phyloP scores from a whole-genome alignment of 2,113 vertebrate species.

The Pluvialis apricaria region DNA sequence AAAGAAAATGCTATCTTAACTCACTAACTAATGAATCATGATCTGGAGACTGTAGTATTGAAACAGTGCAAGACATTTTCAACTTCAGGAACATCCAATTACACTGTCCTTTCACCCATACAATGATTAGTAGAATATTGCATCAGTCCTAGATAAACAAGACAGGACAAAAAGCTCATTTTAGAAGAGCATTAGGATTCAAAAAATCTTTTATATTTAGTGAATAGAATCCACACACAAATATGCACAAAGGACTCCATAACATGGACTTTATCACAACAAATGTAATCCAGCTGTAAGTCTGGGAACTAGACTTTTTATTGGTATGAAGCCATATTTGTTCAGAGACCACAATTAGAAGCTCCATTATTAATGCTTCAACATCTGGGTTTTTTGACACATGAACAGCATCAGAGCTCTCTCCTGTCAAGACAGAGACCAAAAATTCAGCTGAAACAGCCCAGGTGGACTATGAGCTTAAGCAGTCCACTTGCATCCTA shows the following conservation, averaged over 20 bases:
- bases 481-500: background rate
- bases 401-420: background rate
- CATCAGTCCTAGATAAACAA: conserved; percentile 32
- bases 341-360: background rate
- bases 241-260: background rate
- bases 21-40: background rate
- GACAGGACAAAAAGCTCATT: background rate
- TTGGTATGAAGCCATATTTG: conserved; percentile 37
- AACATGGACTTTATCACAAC: conserved; percentile 35
- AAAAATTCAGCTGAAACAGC: background rate
- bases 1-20: conserved; percentile 25
- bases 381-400: background rate
- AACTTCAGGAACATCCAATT: background rate
- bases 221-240: conserved; percentile 28
- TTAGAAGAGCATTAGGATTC: background rate
- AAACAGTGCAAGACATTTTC: conserved; percentile 25
- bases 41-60: conserved; percentile 27
- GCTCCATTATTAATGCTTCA: conserved; percentile 36
- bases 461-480: background rate
- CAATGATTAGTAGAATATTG: conserved; percentile 65
- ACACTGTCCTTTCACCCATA: background rate
- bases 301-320: conserved; percentile 52
- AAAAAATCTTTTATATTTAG: background rate
- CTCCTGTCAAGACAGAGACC: background rate
- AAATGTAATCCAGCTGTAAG: conserved; percentile 26